These are phyloP conservation scores for Apogon talboti DNA, from an alignment of 2,797 vertebrate species.

Conservation along the genomic window DNA sequence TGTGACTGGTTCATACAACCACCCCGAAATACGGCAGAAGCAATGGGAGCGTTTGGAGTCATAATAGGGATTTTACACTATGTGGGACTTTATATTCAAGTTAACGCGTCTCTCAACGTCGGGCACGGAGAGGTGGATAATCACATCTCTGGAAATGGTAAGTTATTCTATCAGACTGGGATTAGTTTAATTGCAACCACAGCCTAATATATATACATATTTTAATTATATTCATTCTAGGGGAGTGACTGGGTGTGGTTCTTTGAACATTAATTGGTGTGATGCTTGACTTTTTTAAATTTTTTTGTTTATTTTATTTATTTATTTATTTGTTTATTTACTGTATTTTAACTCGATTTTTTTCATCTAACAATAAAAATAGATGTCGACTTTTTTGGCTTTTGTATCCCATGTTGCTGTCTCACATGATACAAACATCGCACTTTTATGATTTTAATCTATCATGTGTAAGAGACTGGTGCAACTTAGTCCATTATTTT, in stretches of 20 bases:
- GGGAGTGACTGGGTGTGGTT: slow-evolving; percentile 52
- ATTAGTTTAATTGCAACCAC: not conserved
- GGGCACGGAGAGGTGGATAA: slow-evolving; percentile 84
- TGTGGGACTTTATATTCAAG: slow-evolving; percentile 90
- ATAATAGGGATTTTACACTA: slow-evolving; percentile 87
- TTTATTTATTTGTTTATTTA: too few relatives aligned
- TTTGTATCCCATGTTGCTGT: too few relatives aligned
- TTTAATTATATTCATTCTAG: not conserved
- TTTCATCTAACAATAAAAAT: not conserved
- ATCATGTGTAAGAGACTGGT: not conserved
- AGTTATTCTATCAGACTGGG: slow-evolving; percentile 51
- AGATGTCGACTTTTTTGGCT: too few relatives aligned
- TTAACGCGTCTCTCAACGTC: slow-evolving; percentile 82
- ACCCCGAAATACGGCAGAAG: slow-evolving; percentile 62
- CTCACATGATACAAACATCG: not conserved
- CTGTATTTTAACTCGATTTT: not conserved
- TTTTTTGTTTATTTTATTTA: not conserved
- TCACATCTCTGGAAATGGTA: slow-evolving; percentile 87
- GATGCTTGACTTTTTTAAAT: slow-evolving; percentile 1
- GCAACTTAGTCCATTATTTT: not conserved
- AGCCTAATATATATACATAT: not conserved
- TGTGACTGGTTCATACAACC: slow-evolving; percentile 72
- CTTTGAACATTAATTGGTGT: slow-evolving; percentile 11
- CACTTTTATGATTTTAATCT: slow-evolving; percentile 3
- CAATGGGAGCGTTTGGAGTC: slow-evolving; percentile 85